Base-by-base conservation (phyloP, 2,797 vertebrate species). In the Syngnathus rostellatus region DNA sequence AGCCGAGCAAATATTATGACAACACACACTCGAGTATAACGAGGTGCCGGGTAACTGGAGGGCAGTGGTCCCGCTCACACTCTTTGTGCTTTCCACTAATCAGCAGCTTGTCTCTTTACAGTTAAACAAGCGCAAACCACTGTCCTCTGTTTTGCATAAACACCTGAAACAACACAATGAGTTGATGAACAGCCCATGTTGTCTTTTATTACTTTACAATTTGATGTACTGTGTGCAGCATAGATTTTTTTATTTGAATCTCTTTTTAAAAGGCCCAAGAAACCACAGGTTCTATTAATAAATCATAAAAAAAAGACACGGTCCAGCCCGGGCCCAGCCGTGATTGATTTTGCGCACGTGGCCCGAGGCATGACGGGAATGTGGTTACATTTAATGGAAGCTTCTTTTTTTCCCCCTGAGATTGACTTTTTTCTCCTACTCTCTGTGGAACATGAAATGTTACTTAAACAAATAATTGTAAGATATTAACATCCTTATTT, bases 1-100 rank as follows among this genome's bases (percentile, higher is more conserved):
- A 81, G 69, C 72, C 75, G 67, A 68, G 59, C 46, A 38, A 71
- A 16, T 86, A 77, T 88, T 84, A 84, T 87, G 66, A 84, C 76
- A 78, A 64, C 71, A 85, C 68, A 86, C 76, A 68, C 46, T 2
- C 17, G 6, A n/a, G 19, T 50, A 66, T 67, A 43, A 51, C 45
- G 12, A 54, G 53, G 25, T 6, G 25, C 31, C 16, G 6, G 40
- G 65, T 23, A 50, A 2, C 66, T 77, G 79, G 72, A 68, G 4
- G 77, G 79, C 72, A 21, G n/a, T 51, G 19, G 21, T 21, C 50
- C 4, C 50, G 10, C 3, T 21, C 48, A 8, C 48, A 51, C 19
- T 51, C 19, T 51, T 51, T 51, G n/a, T 51, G 19, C 14, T 51
- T 21, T 51, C n/a, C 1, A 21, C 50, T 51, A 8, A 51, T 51